phyloP scores from a whole-genome alignment of 2,797 vertebrate genomes.

The Adelosebastes latens region DNA sequence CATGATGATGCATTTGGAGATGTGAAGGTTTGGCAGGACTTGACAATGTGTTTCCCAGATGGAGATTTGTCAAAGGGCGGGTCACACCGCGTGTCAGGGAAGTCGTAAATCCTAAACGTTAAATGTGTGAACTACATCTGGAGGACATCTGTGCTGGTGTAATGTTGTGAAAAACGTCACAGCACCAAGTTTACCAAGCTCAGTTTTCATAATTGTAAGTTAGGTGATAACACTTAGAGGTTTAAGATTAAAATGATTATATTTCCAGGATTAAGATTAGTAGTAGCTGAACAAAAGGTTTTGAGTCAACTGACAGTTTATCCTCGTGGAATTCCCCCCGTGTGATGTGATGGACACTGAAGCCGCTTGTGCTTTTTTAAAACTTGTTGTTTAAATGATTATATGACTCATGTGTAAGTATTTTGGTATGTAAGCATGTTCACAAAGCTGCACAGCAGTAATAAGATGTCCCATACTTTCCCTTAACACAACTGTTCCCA shows the following conservation, averaged over 20 bases:
- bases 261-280: slow-evolving; percentile 63
- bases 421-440: neutral
- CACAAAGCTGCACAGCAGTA: neutral
- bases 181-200: neutral
- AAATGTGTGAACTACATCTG: neutral
- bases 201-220: neutral
- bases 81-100: neutral
- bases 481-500: neutral
- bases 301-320: slow-evolving; percentile 58
- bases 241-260: slow-evolving; percentile 42
- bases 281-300: slow-evolving; percentile 38
- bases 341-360: slow-evolving; percentile 40
- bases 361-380: slow-evolving; percentile 3
- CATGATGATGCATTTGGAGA: neutral
- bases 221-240: neutral
- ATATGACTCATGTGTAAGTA: slow-evolving; percentile 1
- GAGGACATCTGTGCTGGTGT: neutral
- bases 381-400: slow-evolving; percentile 26
- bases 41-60: neutral
- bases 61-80: neutral
- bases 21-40: neutral
- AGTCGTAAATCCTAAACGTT: neutral
- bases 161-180: neutral
- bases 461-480: neutral
- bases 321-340: slow-evolving; percentile 63